Evolutionary conservation across 2,888 invertebrate species (phyloP).

Genomic region (Nomada flava): DNA sequence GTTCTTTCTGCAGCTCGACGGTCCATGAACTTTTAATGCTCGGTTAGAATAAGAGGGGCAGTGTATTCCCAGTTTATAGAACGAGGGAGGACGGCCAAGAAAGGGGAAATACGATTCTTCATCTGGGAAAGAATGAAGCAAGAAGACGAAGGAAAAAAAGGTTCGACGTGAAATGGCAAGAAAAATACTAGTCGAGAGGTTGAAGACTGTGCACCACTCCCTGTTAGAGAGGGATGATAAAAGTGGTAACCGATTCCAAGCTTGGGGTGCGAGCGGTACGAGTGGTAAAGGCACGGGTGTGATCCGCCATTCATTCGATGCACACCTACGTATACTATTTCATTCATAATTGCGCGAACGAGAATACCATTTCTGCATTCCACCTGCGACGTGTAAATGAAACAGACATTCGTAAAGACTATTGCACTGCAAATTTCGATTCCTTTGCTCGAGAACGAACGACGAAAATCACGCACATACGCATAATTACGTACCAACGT

Average conservation of each 20-base stretch:
- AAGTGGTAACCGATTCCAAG: slow-evolving; percentile 6
- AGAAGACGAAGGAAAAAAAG: no score
- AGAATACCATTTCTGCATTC: no score
- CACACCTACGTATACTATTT: not conserved
- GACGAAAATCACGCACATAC: not conserved
- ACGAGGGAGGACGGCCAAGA: not conserved
- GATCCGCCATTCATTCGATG: slow-evolving; percentile 37
- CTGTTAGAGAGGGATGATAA: not conserved
- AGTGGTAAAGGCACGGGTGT: slow-evolving; percentile 42
- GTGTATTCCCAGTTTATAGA: not conserved
- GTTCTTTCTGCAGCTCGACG: not conserved
- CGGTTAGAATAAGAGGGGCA: not conserved
- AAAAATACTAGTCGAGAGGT: not conserved
- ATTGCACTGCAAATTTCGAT: no score
- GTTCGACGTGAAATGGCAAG: not conserved
- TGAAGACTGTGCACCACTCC: not conserved
- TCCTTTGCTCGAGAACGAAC: no score
- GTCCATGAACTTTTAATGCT: slow-evolving; percentile 8
- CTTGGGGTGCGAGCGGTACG: not conserved
- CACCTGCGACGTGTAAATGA: no score
- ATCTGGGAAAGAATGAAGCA: not conserved
- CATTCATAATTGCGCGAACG: not conserved
- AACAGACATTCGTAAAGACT: no score
- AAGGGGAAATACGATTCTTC: not conserved
- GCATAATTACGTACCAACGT: not conserved